Evolutionary conservation across 2,113 vertebrate genomes (phyloP).

Genomic region (Chamaetylas fuelleborni): DNA sequence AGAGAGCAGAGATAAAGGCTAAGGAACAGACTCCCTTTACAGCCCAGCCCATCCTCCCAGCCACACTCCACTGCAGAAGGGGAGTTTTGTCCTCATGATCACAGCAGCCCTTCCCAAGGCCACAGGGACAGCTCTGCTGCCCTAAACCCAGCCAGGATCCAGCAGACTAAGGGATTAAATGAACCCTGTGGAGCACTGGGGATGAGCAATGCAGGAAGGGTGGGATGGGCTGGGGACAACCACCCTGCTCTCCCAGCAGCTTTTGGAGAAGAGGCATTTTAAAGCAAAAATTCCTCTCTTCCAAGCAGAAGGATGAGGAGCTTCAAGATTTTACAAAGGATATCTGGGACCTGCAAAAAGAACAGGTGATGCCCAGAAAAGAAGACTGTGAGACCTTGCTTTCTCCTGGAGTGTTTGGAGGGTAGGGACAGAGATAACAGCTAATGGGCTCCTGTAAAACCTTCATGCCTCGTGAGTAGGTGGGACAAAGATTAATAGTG

Average conservation of each 20-base stretch:
- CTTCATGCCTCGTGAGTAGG: constrained; percentile 17
- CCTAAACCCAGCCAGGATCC: neutral
- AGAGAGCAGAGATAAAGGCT: neutral
- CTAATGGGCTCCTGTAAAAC: constrained; percentile 39
- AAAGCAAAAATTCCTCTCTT: neutral
- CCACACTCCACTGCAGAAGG: constrained; percentile 9
- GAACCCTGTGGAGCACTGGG: rapidly evolving
- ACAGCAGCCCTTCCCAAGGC: neutral
- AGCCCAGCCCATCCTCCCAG: neutral
- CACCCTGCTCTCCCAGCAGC: neutral
- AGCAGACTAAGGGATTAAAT: neutral
- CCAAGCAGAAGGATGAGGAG: neutral
- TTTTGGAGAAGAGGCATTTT: neutral
- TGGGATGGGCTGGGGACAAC: neutral
- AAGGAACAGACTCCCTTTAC: constrained; percentile 4
- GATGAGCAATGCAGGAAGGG: neutral
- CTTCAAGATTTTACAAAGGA: neutral
- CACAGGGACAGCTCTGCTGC: neutral
- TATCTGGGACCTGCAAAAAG: neutral
- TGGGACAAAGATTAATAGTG: constrained; percentile 39
- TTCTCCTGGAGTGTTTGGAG: neutral
- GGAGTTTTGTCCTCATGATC: neutral
- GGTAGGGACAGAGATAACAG: neutral
- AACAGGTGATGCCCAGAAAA: neutral
- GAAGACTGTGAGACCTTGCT: neutral